Conservation (phyloP, 2,797 vertebrate species). For the Columba guinea region DNA sequence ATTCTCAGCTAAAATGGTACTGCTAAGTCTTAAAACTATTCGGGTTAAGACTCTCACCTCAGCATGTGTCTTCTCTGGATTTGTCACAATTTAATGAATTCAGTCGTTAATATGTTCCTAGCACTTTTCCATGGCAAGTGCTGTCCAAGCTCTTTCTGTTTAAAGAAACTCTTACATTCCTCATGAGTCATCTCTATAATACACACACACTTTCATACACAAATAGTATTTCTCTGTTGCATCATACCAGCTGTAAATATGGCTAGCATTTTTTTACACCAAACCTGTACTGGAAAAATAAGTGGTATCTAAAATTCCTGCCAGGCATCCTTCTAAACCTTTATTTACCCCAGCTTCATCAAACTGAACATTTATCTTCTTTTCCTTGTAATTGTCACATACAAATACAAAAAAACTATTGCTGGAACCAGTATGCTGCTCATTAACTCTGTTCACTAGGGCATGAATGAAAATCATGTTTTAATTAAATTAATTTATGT, state of each 20-base stretch:
- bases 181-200: not conserved
- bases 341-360: not conserved
- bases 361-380: not conserved
- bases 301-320: not conserved
- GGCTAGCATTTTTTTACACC: not conserved
- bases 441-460: not conserved
- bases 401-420: not conserved
- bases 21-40: not conserved
- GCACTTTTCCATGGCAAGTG: not conserved
- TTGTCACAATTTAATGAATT: not conserved
- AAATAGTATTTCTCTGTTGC: not conserved
- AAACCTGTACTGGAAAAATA: not conserved
- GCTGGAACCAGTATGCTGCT: not conserved
- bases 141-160: not conserved
- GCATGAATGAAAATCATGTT: not conserved
- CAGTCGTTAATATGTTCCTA: not conserved
- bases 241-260: not conserved
- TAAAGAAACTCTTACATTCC: not conserved
- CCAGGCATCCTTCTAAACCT: not conserved
- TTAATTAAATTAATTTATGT: not conserved
- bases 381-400: not conserved
- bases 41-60: not conserved
- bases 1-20: not conserved
- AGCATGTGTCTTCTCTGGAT: not conserved
- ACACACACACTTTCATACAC: not conserved